Conservation (phyloP, 2,888 invertebrate species). For the Agrilus biguttatus region DNA sequence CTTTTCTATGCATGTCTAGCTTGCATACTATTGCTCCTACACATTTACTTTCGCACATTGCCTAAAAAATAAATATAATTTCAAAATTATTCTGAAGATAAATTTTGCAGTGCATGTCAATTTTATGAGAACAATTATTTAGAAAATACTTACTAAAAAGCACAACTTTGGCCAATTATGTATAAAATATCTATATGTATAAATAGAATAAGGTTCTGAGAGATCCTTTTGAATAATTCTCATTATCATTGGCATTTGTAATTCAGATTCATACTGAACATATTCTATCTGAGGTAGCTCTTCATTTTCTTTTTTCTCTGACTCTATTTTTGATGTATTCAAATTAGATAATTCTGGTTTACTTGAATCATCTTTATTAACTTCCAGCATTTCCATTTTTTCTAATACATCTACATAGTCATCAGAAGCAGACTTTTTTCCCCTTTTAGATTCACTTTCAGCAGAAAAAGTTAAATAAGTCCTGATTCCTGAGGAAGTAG, state of each 20-base stretch:
- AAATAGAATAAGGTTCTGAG: conserved; percentile 99
- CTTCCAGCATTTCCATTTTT: no score
- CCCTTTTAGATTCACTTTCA: no score
- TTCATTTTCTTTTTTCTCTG: conserved; percentile 3
- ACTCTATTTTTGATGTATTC: no score
- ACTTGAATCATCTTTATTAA: no score
- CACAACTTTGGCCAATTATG: conserved; percentile 99
- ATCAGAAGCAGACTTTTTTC: no score
- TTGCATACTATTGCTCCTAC: conserved; percentile 99
- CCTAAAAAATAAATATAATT: conserved; percentile 36
- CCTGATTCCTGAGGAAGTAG: no score
- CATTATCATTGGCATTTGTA: conserved; percentile 98
- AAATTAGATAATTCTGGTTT: no score
- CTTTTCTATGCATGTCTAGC: conserved; percentile 80
- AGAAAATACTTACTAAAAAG: conserved; percentile 58
- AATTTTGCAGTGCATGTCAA: no score
- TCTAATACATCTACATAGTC: no score
- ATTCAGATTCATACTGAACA: conserved; percentile 81
- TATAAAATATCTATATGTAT: conserved; percentile 99
- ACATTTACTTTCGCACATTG: conserved; percentile 72
- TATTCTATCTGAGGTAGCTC: conserved; percentile 32
- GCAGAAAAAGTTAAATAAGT: no score
- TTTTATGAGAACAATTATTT: no score
- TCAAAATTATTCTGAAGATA: background rate
- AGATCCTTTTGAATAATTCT: conserved; percentile 96